Evolutionary conservation across 2,888 invertebrate genomes (phyloP), one percentile per base, ranked within the genome.

Genomic region (Andrena hattorfiana): DNA sequence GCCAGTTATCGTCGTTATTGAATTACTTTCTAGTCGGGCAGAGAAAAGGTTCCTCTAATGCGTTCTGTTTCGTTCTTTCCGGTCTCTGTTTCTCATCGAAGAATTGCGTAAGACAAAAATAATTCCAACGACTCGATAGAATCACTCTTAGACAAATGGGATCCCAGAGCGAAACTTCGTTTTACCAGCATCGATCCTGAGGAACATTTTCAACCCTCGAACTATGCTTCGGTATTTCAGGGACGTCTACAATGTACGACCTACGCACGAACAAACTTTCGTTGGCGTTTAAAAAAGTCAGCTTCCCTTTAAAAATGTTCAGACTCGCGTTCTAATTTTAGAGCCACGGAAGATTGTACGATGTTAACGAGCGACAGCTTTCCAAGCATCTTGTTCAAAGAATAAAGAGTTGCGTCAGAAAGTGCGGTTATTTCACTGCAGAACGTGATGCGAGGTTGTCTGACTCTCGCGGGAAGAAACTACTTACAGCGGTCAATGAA

Each of bases 1-100:
- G 6, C 28, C 49, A 49, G 69, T 77, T 59, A 74, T 79, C 62
- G 62, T 59, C 23, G n/a, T 83, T 89, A 87, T 81, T 83, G 42
- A 75, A 85, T 87, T 87, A 85, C 54, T 56, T 20, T 66, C 8
- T 26, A 66, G 26, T 16, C 16, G 32, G 6, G 32, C 42, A 35
- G 10, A 13, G 20, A 62, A 30, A 35, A 66, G 26, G 35, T 20
- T 13, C n/a, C 7, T 2, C 7, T 20, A 13, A 10, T 2, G 6
- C 13, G 20, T 4, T 59, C 5, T 13, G 13, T 13, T 30, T 30
- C n/a, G 20, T 67, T 28, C 16, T 28, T 60, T 16, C 8, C 30
- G 30, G 16, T 60, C 23, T 56, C 23, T 3, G 13, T 16, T 30
- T 28, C 13, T 0, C 16, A 42, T 42, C 42, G 1, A 4, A 42